Evolutionary conservation across 2,113 vertebrate species (phyloP).

Genomic region (Cynoglossus semilaevis): DNA sequence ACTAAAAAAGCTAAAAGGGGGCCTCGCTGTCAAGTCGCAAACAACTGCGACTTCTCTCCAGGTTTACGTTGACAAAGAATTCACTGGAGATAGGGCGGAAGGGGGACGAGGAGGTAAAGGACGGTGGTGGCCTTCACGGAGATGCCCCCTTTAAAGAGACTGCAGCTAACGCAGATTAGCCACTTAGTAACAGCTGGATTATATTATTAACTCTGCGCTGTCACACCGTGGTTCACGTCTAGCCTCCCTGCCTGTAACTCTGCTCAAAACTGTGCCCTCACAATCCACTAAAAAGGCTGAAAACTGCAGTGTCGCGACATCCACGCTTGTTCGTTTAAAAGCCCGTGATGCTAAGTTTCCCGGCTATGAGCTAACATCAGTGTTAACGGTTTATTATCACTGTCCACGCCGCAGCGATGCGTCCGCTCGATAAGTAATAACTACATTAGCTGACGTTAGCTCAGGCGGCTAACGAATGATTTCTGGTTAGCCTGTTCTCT

Average conservation of each 20-base stretch:
- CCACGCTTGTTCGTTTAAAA: constrained; percentile 21
- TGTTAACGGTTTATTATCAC: constrained; percentile 17
- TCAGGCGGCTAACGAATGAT: constrained; percentile 7
- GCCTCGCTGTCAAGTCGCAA: constrained; percentile 77
- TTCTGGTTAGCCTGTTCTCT: constrained; percentile 30
- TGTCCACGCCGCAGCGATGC: constrained; percentile 30
- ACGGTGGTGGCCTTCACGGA: constrained; percentile 42
- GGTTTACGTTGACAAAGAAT: constrained; percentile 46
- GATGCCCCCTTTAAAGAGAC: constrained; percentile 36
- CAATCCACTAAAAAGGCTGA: constrained; percentile 32
- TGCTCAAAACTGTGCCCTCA: neutral
- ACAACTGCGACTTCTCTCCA: constrained; percentile 63
- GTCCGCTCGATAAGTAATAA: constrained; percentile 15
- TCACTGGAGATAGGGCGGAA: constrained; percentile 54
- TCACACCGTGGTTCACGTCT: constrained; percentile 7
- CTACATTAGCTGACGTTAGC: constrained; percentile 29
- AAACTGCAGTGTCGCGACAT: constrained; percentile 49
- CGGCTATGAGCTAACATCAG: constrained; percentile 10
- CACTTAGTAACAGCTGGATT: constrained; percentile 17
- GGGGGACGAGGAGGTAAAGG: constrained; percentile 29
- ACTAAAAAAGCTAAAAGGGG: constrained; percentile 49
- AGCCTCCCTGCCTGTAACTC: neutral
- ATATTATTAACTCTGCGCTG: constrained; percentile 25
- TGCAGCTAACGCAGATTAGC: constrained; percentile 30
- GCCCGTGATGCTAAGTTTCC: constrained; percentile 10